phyloP scores from a whole-genome alignment of 2,888 invertebrate species.

The Mantis religiosa region DNA sequence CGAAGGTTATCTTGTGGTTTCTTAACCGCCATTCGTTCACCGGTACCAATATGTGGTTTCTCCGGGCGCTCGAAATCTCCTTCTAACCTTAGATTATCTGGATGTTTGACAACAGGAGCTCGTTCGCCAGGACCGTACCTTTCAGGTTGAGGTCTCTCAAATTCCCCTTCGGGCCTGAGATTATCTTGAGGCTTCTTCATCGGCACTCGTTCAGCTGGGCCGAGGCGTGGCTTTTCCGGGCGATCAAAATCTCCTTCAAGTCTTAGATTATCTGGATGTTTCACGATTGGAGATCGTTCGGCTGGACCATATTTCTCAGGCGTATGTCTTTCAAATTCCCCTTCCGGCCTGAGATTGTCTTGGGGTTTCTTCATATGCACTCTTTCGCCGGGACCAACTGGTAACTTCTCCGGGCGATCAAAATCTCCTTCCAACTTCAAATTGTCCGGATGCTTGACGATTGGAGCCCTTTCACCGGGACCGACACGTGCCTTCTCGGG shows the following conservation, averaged over 20 bases:
- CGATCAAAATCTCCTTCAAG: no score
- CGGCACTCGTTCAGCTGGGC: slow-evolving; percentile 16
- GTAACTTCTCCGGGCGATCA: slow-evolving; percentile 30
- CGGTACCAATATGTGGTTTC: slow-evolving; percentile 31
- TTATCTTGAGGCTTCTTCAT: slow-evolving; percentile 35
- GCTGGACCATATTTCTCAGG: no score
- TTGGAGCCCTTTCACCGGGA: slow-evolving; percentile 25
- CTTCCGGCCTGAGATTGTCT: no score
- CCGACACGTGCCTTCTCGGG: slow-evolving; percentile 39
- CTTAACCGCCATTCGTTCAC: slow-evolving; percentile 30
- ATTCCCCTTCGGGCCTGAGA: slow-evolving; percentile 50
- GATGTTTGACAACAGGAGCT: slow-evolving; percentile 32
- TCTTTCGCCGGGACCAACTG: slow-evolving; percentile 35
- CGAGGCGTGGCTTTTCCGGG: no score
- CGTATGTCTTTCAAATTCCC: no score
- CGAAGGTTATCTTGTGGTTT: slow-evolving; percentile 47
- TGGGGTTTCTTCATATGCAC: no score
- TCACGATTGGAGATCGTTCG: no score
- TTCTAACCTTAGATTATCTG: slow-evolving; percentile 38
- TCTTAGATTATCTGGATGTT: no score
- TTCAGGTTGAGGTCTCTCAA: slow-evolving; percentile 41
- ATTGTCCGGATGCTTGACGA: slow-evolving; percentile 36
- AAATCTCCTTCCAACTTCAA: slow-evolving; percentile 40
- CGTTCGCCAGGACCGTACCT: slow-evolving; percentile 38
- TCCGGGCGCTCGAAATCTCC: slow-evolving; percentile 37